A percentile compares a stretch with the other conserved stretches of the same genome.
Evolutionary conservation across 2,888 invertebrate genomes (phyloP).

Genomic region (Nomada flava): DNA sequence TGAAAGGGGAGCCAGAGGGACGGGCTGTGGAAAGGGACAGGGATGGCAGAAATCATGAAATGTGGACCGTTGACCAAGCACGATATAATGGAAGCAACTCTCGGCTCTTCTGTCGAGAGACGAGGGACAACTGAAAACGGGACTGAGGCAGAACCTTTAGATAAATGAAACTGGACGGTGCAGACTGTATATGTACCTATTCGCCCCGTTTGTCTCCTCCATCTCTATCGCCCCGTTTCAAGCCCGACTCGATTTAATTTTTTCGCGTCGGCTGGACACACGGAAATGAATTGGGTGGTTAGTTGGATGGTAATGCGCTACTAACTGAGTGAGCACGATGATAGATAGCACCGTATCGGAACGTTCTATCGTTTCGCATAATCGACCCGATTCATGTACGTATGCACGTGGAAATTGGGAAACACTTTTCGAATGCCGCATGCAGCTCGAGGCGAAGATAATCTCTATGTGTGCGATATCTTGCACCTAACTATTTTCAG

Average conservation of each 20-base stretch:
- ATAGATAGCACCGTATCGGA: not conserved
- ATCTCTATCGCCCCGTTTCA: slow-evolving; percentile 10
- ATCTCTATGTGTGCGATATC: not conserved
- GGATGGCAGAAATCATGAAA: slow-evolving; percentile 27
- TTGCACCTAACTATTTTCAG: too few species aligned
- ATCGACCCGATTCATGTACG: not conserved
- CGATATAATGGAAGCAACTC: slow-evolving; percentile 35
- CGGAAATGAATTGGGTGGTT: slow-evolving; percentile 34
- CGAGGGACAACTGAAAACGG: slow-evolving; percentile 1
- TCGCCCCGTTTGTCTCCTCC: not conserved
- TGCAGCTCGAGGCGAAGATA: too few species aligned
- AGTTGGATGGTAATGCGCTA: not conserved
- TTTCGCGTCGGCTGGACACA: slow-evolving; percentile 28
- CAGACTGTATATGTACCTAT: not conserved
- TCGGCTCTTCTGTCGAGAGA: slow-evolving; percentile 14
- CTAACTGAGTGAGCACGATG: not conserved
- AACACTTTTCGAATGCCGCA: not conserved
- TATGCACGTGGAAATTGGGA: too few species aligned
- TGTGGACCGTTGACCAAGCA: slow-evolving; percentile 39
- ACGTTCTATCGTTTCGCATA: not conserved
- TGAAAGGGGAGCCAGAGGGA: not conserved
- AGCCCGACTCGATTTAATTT: slow-evolving; percentile 39
- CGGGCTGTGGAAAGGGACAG: not conserved
- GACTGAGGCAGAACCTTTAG: slow-evolving; percentile 8
- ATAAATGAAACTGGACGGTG: slow-evolving; percentile 31